Percentiles rank a stretch among this genome's conserved stretches.
phyloP scores from a whole-genome alignment of 2,888 invertebrate species.

The Schizaphis graminum region DNA sequence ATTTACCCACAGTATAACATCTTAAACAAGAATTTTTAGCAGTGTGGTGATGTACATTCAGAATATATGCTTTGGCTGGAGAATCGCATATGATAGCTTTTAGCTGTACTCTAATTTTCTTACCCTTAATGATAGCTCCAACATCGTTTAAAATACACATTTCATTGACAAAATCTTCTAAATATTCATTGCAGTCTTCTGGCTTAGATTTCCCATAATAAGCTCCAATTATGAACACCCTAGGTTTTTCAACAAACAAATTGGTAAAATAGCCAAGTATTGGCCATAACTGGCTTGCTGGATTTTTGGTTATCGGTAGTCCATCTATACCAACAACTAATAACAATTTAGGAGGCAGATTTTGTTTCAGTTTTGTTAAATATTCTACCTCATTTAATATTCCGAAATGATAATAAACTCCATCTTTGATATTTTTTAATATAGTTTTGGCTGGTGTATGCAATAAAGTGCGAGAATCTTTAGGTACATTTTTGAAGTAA shows the following conservation, averaged over 20 bases:
- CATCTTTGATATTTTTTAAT: no score
- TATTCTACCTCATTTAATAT: conserved; percentile 10
- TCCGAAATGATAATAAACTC: conserved; percentile 42
- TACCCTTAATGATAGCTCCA: neutral
- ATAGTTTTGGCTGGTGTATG: conserved; percentile 17
- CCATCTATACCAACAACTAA: conserved; percentile 43
- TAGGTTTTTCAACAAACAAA: neutral
- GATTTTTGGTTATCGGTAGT: conserved; percentile 17
- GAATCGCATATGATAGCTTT: conserved; percentile 58
- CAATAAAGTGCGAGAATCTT: conserved; percentile 18
- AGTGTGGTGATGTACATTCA: conserved; percentile 58
- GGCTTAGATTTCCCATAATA: conserved; percentile 41
- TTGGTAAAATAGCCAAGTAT: conserved; percentile 35
- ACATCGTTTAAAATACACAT: neutral
- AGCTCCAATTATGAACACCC: conserved; percentile 46
- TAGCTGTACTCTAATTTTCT: neutral
- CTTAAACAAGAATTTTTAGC: conserved; percentile 67
- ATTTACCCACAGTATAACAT: conserved; percentile 66
- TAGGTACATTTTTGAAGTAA: neutral
- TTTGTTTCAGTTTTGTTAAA: neutral
- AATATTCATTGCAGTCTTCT: conserved; percentile 45
- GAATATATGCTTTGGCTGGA: conserved; percentile 55
- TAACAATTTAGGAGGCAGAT: neutral
- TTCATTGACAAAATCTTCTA: conserved; percentile 31
- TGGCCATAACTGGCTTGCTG: conserved; percentile 45